Base-by-base conservation (phyloP, 2,797 vertebrate species). In the Onychomys torridus region DNA sequence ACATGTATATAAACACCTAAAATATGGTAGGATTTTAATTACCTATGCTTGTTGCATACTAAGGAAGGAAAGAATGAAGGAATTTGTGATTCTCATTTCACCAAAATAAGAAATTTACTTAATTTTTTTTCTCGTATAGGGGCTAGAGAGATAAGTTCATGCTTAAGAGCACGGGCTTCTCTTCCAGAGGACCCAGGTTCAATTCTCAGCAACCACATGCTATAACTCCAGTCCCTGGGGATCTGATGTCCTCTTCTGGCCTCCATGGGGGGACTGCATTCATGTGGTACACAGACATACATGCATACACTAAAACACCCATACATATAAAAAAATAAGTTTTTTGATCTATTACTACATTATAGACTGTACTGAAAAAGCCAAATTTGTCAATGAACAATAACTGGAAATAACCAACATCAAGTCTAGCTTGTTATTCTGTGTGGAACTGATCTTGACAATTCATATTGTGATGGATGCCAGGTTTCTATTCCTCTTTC, bases 401-500 rank as follows among this genome's bases (percentile, higher is more conserved):
- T 59, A 96, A n/a, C 67, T 83, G 89, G 29, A 37, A 75, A 86
- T 69, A 93, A 71, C 37, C 4, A 43, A 34, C 93, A 96, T 94
- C 46, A 96, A 84, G 91, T 97, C 90, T 95, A 96, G 96, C 75
- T 97, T 92, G 92, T 96, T 90, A 69, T 49, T 97, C 89, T 97
- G 92, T 97, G 97, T 98, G 96, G 65, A 85, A 96, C 43, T 97
- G 95, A 94, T 79, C 84, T 95, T 97, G 98, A 96, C 97, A 98
- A 97, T 98, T 98, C 55, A 84, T 93, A 90, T 98, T 98, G 96
- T 97, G 96, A 98, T 98, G 94, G 97, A 59, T 97, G 98, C 96
- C 97, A 97, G 55, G 97, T 98, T 98, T 97, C 97, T 98, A 97
- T 97, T 98, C 98, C 94, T 97, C 83, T 98, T 97, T 78, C 86